Percentiles rank a stretch among this genome's conserved stretches.
Conservation (phyloP, 2,888 invertebrate genomes). For the Crocallis elinguaria region DNA sequence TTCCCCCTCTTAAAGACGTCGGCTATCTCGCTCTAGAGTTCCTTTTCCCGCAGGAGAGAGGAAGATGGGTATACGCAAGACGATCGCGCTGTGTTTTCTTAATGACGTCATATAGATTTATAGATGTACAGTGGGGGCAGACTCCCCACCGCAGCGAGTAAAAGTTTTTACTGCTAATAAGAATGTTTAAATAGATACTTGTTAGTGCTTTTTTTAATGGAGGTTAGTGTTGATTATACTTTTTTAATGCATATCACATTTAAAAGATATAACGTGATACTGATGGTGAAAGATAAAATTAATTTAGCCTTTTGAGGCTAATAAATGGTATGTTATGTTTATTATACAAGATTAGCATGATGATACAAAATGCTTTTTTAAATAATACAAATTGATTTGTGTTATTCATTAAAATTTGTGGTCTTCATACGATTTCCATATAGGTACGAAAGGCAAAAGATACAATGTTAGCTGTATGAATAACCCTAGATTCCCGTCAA, state of each 20-base stretch:
- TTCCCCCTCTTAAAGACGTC: slow-evolving; percentile 66
- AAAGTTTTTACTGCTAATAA: slow-evolving; percentile 62
- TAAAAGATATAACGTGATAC: neutral
- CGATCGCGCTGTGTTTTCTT: slow-evolving; percentile 78
- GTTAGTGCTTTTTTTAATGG: slow-evolving; percentile 18
- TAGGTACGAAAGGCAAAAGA: too few species aligned
- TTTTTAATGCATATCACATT: neutral
- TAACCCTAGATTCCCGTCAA: neutral
- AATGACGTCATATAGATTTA: slow-evolving; percentile 83
- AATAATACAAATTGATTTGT: too few species aligned
- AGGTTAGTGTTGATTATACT: neutral
- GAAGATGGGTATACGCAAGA: slow-evolving; percentile 73
- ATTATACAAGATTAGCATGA: too few species aligned
- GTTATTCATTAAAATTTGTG: too few species aligned
- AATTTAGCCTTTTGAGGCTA: too few species aligned
- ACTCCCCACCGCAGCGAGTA: slow-evolving; percentile 53
- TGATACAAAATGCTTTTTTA: too few species aligned
- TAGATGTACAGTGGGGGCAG: slow-evolving; percentile 67
- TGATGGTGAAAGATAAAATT: too few species aligned
- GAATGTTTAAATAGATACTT: slow-evolving; percentile 27
- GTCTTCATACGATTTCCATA: too few species aligned
- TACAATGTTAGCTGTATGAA: neutral
- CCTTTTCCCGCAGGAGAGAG: slow-evolving; percentile 55
- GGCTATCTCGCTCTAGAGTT: slow-evolving; percentile 51
- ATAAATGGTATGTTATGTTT: too few species aligned